Conservation (phyloP, 2,888 invertebrate genomes). For the Stenolophus ochropezus region DNA sequence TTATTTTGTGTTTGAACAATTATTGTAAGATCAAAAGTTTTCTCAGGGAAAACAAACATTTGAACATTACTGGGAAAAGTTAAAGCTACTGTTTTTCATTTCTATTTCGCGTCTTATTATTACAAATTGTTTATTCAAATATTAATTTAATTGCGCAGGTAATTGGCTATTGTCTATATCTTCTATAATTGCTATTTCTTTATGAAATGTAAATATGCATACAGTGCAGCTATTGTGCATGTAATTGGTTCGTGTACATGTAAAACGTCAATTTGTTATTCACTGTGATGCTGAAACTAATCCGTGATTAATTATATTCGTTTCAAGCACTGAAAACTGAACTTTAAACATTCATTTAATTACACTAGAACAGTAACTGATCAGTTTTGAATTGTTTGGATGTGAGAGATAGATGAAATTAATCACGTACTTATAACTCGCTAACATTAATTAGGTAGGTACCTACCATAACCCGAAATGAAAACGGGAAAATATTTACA, state of each 20-base stretch:
- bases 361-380: not conserved
- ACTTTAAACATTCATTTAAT: conserved; percentile 16
- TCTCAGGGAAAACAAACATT: too few relatives aligned
- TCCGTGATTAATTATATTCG: not conserved
- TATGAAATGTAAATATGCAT: not conserved
- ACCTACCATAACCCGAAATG: not conserved
- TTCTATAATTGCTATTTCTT: not conserved
- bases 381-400: not conserved
- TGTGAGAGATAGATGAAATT: not conserved
- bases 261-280: not conserved
- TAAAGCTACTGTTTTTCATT: too few relatives aligned
- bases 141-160: not conserved
- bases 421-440: not conserved
- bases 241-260: not conserved
- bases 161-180: not conserved
- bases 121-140: not conserved
- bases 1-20: too few relatives aligned
- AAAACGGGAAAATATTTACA: too few relatives aligned
- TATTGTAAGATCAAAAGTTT: too few relatives aligned
- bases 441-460: not conserved
- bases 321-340: conserved; percentile 11
- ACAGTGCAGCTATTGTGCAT: not conserved
- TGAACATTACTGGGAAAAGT: too few relatives aligned
- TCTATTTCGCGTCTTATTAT: too few relatives aligned
- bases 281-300: conserved; percentile 9